Evolutionary conservation across 2,888 invertebrate species (phyloP).

Genomic region (Rotaria magnacalcarata): DNA sequence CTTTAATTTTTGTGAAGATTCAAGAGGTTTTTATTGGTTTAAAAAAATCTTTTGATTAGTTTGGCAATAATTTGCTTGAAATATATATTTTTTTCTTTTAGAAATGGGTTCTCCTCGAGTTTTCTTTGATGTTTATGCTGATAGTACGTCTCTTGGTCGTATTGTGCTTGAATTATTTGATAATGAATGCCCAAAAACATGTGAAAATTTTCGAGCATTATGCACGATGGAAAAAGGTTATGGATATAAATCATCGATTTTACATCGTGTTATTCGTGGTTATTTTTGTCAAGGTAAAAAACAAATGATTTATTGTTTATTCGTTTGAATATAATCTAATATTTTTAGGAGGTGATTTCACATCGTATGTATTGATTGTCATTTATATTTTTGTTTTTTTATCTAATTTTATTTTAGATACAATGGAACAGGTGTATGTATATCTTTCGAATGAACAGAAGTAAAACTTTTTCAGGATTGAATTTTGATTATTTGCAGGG

Average conservation of each 20-base stretch:
- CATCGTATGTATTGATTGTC: slow-evolving; percentile 32
- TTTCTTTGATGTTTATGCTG: slow-evolving; percentile 45
- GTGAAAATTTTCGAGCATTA: slow-evolving; percentile 53
- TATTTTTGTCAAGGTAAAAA: slow-evolving; percentile 43
- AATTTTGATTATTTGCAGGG: not conserved
- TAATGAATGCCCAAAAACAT: slow-evolving; percentile 87
- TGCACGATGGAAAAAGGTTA: slow-evolving; percentile 46
- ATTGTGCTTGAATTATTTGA: slow-evolving; percentile 68
- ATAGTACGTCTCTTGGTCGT: slow-evolving; percentile 45
- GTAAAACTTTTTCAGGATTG: not conserved
- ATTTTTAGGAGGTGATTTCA: slow-evolving; percentile 40
- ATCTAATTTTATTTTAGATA: not conserved
- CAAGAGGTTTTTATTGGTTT: no score
- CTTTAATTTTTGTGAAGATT: no score
- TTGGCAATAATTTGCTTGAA: no score
- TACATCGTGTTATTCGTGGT: slow-evolving; percentile 44
- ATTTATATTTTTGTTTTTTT: not conserved
- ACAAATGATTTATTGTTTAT: not conserved
- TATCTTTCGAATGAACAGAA: not conserved
- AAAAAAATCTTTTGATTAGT: no score
- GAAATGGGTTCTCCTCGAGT: slow-evolving; percentile 6
- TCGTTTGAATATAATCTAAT: not conserved
- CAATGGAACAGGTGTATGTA: slow-evolving; percentile 22
- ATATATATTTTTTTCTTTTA: no score
- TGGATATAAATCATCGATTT: slow-evolving; percentile 39